These are phyloP conservation scores for Craseonycteris thonglongyai DNA, from an alignment of 2,113 vertebrate species.

Conservation along the genomic window DNA sequence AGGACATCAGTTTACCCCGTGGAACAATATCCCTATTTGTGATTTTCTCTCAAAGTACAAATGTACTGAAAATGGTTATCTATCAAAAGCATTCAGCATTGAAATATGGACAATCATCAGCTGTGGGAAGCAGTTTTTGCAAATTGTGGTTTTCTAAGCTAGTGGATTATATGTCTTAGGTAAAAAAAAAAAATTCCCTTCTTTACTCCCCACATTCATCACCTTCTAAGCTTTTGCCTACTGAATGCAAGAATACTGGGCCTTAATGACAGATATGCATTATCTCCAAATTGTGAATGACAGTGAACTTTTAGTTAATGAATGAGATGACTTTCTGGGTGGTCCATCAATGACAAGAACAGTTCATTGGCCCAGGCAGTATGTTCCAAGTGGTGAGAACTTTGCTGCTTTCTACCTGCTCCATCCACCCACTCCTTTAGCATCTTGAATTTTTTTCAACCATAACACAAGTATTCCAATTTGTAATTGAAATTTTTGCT, in stretches of 20 bases:
- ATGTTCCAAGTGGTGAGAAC: neutral
- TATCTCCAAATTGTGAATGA: neutral
- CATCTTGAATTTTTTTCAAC: neutral
- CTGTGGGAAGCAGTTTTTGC: neutral
- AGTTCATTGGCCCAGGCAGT: neutral
- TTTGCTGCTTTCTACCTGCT: neutral
- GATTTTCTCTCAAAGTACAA: neutral
- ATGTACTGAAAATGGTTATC: neutral
- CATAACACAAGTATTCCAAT: neutral
- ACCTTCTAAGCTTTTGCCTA: neutral
- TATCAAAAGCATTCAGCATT: neutral
- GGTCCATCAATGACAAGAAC: neutral
- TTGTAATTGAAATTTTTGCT: neutral
- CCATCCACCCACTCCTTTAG: neutral
- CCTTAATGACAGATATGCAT: neutral
- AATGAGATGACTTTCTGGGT: neutral
- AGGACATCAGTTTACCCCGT: slow-evolving; percentile 25
- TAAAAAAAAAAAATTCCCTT: neutral
- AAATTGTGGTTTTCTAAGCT: neutral
- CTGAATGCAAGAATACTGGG: neutral
- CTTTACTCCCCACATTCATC: neutral
- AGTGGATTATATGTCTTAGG: neutral
- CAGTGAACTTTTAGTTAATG: neutral
- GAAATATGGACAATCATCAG: neutral
- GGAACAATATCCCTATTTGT: neutral